Evolutionary conservation across 2,888 invertebrate species (phyloP).

Genomic region (Drosophila subquinaria): DNA sequence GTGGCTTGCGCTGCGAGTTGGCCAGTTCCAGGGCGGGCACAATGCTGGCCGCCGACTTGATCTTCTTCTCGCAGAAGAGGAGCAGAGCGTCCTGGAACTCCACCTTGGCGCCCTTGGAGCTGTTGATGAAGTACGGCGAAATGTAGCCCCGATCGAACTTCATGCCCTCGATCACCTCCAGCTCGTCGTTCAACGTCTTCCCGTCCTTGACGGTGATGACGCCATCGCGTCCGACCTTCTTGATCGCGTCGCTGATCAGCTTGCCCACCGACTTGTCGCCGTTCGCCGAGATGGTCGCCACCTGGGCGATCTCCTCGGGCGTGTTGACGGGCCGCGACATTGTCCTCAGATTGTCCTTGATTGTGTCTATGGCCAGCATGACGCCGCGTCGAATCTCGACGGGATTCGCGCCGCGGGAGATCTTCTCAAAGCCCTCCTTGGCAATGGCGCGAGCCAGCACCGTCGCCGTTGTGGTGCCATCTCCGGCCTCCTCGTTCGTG

Average conservation of each 20-base stretch:
- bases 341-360: slow-evolving; percentile 93
- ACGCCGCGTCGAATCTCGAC: slow-evolving; percentile 97
- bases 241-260: slow-evolving; percentile 98
- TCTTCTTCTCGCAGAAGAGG: slow-evolving; percentile 98
- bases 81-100: slow-evolving; percentile 98
- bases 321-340: slow-evolving; percentile 98
- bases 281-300: slow-evolving; percentile 99
- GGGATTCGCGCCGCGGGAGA: slow-evolving; percentile 98
- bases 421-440: slow-evolving; percentile 99
- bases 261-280: slow-evolving; percentile 96
- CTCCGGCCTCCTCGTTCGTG: slow-evolving; percentile 99
- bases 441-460: slow-evolving; percentile 99
- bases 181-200: slow-evolving; percentile 96
- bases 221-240: slow-evolving; percentile 97
- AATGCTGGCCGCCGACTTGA: slow-evolving; percentile 96
- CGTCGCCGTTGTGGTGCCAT: slow-evolving; percentile 99
- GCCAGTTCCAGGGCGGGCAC: slow-evolving; percentile 98
- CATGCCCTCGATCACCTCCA: slow-evolving; percentile 99
- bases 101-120: slow-evolving; percentile 97
- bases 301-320: slow-evolving; percentile 99
- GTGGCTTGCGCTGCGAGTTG: slow-evolving; percentile 95
- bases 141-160: slow-evolving; percentile 99
- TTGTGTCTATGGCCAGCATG: slow-evolving; percentile 96
- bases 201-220: slow-evolving; percentile 99
- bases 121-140: slow-evolving; percentile 99